A percentile compares a stretch with the other conserved stretches of the same genome.
Conservation (phyloP, 2,888 invertebrate species). For the Ormyrus pomaceus region DNA sequence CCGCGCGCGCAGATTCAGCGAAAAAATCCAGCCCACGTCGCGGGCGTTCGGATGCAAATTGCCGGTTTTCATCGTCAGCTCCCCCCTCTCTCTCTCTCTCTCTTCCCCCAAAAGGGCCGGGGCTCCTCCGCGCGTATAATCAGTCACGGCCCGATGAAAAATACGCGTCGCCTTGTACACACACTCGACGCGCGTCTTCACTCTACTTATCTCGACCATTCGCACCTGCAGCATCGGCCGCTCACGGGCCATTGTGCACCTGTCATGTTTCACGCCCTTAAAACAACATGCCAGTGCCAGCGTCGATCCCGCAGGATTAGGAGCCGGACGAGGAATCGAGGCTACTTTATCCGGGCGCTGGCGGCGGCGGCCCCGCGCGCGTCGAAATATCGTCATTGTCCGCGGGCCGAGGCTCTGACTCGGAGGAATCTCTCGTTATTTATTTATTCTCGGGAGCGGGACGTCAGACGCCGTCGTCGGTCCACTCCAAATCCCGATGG, state of each 20-base stretch:
- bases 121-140: slow-evolving; percentile 51
- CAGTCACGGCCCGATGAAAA: slow-evolving; percentile 37
- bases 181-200: not conserved
- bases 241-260: slow-evolving; percentile 68
- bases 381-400: slow-evolving; percentile 47
- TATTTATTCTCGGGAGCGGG: slow-evolving; percentile 67
- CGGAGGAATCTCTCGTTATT: slow-evolving; percentile 66
- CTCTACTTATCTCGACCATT: slow-evolving; percentile 56
- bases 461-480: slow-evolving; percentile 32
- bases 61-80: slow-evolving; percentile 48
- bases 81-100: not conserved
- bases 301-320: slow-evolving; percentile 68
- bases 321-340: slow-evolving; percentile 45
- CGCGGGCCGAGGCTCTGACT: slow-evolving; percentile 15
- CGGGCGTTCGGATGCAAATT: slow-evolving; percentile 52
- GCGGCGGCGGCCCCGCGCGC: no score
- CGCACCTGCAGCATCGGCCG: slow-evolving; percentile 70
- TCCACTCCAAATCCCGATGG: slow-evolving; percentile 59
- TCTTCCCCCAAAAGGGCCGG: slow-evolving; percentile 9
- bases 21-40: slow-evolving; percentile 29
- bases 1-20: not conserved
- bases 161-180: slow-evolving; percentile 4
- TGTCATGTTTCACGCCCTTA: slow-evolving; percentile 74
- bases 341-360: slow-evolving; percentile 10
- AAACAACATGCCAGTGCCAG: slow-evolving; percentile 67